These are phyloP conservation scores for Empidonax alnorum DNA, from an alignment of 2,113 vertebrate species.

Conservation along the genomic window DNA sequence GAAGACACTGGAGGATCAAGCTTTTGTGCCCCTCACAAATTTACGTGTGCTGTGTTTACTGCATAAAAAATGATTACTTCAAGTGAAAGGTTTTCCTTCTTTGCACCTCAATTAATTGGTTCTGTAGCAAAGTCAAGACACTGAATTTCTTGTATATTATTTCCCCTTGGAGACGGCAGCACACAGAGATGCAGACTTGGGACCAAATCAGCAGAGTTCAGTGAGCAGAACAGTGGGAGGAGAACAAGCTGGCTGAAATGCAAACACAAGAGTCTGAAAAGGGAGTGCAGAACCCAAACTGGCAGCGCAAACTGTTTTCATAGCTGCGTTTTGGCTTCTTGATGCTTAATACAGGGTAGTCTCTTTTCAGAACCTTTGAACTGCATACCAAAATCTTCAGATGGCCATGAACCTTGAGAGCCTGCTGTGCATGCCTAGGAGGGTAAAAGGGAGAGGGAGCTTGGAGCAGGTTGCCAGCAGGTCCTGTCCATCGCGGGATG, in stretches of 20 bases:
- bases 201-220: constrained; percentile 4
- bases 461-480: neutral
- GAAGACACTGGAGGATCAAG: neutral
- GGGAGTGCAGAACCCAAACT: neutral
- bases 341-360: neutral
- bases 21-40: neutral
- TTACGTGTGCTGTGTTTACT: neutral
- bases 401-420: neutral
- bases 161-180: neutral
- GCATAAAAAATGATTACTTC: neutral
- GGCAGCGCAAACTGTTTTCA: neutral
- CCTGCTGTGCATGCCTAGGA: neutral
- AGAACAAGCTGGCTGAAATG: neutral
- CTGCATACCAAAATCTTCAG: neutral
- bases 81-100: neutral
- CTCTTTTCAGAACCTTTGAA: neutral
- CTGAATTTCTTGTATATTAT: neutral
- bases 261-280: neutral
- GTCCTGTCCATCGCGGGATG: neutral
- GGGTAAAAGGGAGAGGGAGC: neutral
- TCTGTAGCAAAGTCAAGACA: neutral
- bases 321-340: constrained; percentile 4
- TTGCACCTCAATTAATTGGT: neutral
- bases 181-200: neutral
- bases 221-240: neutral